phyloP scores from a whole-genome alignment of 2,888 invertebrate species.

The Campopleginae sp. region DNA sequence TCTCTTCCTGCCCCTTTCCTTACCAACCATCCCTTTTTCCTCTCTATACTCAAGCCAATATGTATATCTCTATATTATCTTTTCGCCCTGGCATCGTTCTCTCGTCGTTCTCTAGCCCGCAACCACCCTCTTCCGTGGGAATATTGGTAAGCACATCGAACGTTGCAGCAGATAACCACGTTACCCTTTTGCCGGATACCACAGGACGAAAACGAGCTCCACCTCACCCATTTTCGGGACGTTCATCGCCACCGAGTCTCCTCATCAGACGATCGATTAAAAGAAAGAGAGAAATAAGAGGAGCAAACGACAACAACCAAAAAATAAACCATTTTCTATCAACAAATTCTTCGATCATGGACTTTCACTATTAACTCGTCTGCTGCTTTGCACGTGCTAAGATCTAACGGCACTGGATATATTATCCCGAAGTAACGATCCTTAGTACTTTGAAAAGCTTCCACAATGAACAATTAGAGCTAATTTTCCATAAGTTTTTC shows the following conservation, averaged over 20 bases:
- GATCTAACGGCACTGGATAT: not conserved
- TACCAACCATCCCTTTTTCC: slow-evolving; percentile 41
- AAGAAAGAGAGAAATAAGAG: slow-evolving; percentile 5
- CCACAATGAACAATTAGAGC: not conserved
- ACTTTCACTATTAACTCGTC: not conserved
- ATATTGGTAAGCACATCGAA: slow-evolving; percentile 78
- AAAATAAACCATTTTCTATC: not conserved
- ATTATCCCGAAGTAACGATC: not conserved
- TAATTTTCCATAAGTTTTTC: not conserved
- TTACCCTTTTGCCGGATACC: slow-evolving; percentile 78
- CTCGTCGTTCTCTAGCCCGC: slow-evolving; percentile 48
- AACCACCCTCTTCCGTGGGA: slow-evolving; percentile 74
- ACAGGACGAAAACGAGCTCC: slow-evolving; percentile 61
- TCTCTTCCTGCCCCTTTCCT: slow-evolving; percentile 57
- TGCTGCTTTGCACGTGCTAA: not conserved
- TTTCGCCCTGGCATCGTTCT: slow-evolving; percentile 47
- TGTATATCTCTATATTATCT: slow-evolving; percentile 37
- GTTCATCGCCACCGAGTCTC: slow-evolving; percentile 37
- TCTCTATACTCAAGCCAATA: slow-evolving; percentile 15
- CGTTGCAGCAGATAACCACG: slow-evolving; percentile 79
- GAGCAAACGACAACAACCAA: slow-evolving; percentile 6
- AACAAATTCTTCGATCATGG: slow-evolving; percentile 5
- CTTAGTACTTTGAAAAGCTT: not conserved
- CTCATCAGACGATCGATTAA: slow-evolving; percentile 60
- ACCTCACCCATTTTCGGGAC: slow-evolving; percentile 33